Conservation (phyloP, 2,113 vertebrate genomes). For the Bos taurus region DNA sequence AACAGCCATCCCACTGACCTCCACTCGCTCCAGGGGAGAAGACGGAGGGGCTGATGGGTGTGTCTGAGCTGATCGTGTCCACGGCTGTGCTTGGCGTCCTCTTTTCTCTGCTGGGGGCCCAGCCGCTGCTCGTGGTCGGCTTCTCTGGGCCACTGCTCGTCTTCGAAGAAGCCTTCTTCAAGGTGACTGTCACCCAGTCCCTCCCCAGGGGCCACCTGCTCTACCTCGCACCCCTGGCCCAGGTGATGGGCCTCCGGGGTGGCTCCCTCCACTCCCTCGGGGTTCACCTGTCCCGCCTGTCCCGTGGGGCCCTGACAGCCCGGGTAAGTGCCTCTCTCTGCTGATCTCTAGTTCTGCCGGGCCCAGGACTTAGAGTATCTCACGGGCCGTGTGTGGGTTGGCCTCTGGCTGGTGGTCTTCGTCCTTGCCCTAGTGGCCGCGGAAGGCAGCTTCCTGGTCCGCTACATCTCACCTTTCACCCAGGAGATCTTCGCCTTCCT, state of each 20-base stretch:
- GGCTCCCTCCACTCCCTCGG: neutral
- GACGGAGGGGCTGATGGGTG: constrained; percentile 97
- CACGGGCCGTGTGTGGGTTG: constrained; percentile 97
- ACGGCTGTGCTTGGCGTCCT: constrained; percentile 93
- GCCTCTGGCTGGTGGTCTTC: constrained; percentile 96
- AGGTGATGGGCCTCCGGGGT: neutral
- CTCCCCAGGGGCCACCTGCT: neutral
- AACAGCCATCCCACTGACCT: neutral
- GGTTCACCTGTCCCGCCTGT: neutral
- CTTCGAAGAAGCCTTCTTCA: constrained; percentile 98
- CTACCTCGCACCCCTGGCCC: neutral
- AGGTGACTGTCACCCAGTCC: constrained; percentile 75
- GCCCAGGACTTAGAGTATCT: constrained; percentile 94
- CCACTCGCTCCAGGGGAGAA: constrained; percentile 89
- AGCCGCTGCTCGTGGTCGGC: constrained; percentile 96
- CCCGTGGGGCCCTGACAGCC: fast-evolving
- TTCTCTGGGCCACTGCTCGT: constrained; percentile 97
- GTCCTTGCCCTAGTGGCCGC: constrained; percentile 94
- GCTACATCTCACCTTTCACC: constrained; percentile 97
- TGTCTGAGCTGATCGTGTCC: constrained; percentile 96
- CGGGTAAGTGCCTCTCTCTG: constrained; percentile 26
- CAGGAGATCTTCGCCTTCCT: constrained; percentile 99
- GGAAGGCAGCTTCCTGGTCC: constrained; percentile 97
- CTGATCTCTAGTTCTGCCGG: constrained; percentile 90
- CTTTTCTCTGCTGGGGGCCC: constrained; percentile 93